phyloP scores from a whole-genome alignment of 1,140 invertebrate species.

The Brachionus sp. region DNA sequence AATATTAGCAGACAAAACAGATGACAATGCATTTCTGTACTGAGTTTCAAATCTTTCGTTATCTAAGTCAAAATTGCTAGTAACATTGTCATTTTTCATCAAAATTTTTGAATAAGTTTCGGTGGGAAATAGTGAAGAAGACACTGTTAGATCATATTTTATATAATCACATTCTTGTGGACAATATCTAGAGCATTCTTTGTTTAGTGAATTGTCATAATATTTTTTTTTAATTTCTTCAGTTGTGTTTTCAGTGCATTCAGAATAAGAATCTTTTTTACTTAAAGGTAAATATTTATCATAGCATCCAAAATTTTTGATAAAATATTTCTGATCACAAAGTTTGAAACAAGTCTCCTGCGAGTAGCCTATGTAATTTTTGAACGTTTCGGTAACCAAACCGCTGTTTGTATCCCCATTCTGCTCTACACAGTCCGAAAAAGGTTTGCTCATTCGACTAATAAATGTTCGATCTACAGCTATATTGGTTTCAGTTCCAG shows the following conservation, averaged over 20 bases:
- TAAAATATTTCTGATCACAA: slow-evolving; percentile 25
- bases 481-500: slow-evolving; percentile 39
- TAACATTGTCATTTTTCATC: slow-evolving; percentile 15
- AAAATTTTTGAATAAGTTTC: not conserved
- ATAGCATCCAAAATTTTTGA: not conserved
- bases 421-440: not conserved
- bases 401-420: not conserved
- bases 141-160: slow-evolving; percentile 3
- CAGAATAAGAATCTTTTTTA: not conserved
- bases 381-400: not conserved
- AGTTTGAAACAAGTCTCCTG: not conserved
- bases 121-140: slow-evolving; percentile 9
- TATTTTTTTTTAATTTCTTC: not conserved
- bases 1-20: not conserved
- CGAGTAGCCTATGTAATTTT: not conserved
- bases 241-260: not conserved
- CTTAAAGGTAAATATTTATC: not conserved
- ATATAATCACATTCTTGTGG: slow-evolving; percentile 13
- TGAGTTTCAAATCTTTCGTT: not conserved
- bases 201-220: not conserved
- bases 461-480: slow-evolving; percentile 14
- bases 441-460: not conserved
- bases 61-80: not conserved
- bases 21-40: not conserved
- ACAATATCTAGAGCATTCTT: not conserved